These are phyloP conservation scores for Drosophila lini DNA, from an alignment of 1,140 invertebrate species.

Conservation along the genomic window DNA sequence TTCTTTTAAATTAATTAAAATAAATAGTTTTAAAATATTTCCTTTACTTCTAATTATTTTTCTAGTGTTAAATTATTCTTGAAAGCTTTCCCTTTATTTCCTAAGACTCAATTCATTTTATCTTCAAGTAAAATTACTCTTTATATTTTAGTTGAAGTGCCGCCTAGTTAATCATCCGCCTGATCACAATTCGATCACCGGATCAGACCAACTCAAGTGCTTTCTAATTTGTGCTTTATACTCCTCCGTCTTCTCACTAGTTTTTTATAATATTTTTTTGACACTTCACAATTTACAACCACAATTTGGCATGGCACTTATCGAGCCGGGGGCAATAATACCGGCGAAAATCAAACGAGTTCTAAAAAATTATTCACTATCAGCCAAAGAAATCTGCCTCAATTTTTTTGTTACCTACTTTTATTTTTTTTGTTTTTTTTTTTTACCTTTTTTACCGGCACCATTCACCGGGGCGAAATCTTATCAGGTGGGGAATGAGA, in stretches of 20 bases:
- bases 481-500: slow-evolving; percentile 51
- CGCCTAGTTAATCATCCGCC: slow-evolving; percentile 16
- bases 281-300: slow-evolving; percentile 73
- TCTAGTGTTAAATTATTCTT: too few relatives aligned
- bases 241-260: slow-evolving; percentile 1
- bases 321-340: slow-evolving; percentile 46
- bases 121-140: too few relatives aligned
- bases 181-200: slow-evolving; percentile 39
- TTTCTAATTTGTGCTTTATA: slow-evolving; percentile 38
- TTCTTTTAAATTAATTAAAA: neutral
- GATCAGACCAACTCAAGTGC: slow-evolving; percentile 48
- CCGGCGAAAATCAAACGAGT: slow-evolving; percentile 73
- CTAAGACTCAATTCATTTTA: too few relatives aligned
- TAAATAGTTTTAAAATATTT: neutral
- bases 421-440: slow-evolving; percentile 35
- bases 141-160: neutral
- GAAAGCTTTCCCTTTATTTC: neutral
- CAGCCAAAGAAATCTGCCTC: slow-evolving; percentile 72
- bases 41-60: too few relatives aligned
- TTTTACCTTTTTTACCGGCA: slow-evolving; percentile 21
- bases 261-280: slow-evolving; percentile 46
- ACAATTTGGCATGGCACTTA: slow-evolving; percentile 76
- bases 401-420: slow-evolving; percentile 60
- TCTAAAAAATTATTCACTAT: slow-evolving; percentile 64
- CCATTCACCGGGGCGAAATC: slow-evolving; percentile 41